phyloP scores from a whole-genome alignment of 2,797 vertebrate genomes.

The Pterois miles region DNA sequence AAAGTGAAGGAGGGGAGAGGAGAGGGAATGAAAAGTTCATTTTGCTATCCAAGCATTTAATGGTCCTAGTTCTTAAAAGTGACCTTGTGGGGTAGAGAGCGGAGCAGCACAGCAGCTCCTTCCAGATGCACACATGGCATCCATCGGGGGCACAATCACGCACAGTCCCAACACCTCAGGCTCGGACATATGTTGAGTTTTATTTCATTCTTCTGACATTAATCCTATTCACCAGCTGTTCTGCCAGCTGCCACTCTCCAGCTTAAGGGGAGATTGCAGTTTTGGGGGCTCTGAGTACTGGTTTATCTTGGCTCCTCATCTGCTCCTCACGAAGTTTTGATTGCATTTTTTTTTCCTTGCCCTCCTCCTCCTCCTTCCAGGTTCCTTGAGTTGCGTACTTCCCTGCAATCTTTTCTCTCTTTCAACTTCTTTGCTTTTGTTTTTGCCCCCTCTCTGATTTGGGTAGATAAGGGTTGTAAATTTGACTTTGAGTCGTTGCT shows the following conservation, averaged over 20 bases:
- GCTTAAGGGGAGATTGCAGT: constrained; percentile 97
- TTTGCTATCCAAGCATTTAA: constrained; percentile 90
- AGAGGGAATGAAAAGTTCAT: constrained; percentile 86
- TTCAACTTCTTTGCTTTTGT: constrained; percentile 56
- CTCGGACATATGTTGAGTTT: constrained; percentile 99
- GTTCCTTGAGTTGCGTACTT: constrained; percentile 66
- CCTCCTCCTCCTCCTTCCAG: constrained; percentile 65
- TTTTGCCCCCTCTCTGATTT: constrained; percentile 45
- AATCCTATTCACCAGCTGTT: constrained; percentile 99
- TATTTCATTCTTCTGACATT: constrained; percentile 99
- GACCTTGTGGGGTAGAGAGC: constrained; percentile 95
- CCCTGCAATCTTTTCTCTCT: constrained; percentile 27
- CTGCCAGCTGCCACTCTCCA: constrained; percentile 99
- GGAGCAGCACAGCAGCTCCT: constrained; percentile 90
- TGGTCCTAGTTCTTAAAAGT: constrained; percentile 93
- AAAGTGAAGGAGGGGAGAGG: constrained; percentile 74
- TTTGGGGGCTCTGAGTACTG: constrained; percentile 92
- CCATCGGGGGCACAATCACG: constrained; percentile 98
- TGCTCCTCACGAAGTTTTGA: constrained; percentile 83
- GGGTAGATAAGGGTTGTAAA: constrained; percentile 29
- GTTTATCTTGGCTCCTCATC: constrained; percentile 88
- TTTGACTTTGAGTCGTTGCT: constrained; percentile 49
- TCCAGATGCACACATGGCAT: constrained; percentile 99
- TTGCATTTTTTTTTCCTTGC: constrained; percentile 71
- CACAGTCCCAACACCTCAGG: constrained; percentile 98